Evolutionary conservation across 2,113 vertebrate species (phyloP).

Genomic region (Azemiops feae): DNA sequence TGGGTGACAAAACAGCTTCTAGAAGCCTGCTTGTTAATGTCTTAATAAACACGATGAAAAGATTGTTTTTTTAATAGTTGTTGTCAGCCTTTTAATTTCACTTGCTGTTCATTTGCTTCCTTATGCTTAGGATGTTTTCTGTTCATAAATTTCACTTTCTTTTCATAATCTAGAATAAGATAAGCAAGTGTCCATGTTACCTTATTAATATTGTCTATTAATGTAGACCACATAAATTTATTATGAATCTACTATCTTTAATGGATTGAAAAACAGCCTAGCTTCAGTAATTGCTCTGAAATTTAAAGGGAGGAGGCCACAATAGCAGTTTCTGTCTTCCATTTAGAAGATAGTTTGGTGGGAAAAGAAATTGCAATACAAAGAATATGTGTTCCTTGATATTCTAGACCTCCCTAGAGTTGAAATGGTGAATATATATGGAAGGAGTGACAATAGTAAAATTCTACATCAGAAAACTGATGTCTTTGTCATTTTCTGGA

Average conservation of each 20-base stretch:
- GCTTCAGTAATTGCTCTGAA: not conserved
- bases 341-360: not conserved
- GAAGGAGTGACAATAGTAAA: not conserved
- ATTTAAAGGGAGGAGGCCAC: not conserved
- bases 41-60: not conserved
- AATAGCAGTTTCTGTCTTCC: not conserved
- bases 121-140: not conserved
- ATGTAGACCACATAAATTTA: not conserved
- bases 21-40: not conserved
- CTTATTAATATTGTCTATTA: not conserved
- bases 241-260: not conserved
- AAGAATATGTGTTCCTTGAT: not conserved
- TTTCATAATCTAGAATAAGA: not conserved
- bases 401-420: not conserved
- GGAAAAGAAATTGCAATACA: not conserved
- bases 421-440: not conserved
- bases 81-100: not conserved
- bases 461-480: not conserved
- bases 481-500: not conserved
- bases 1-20: not conserved
- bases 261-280: not conserved
- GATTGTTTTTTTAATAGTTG: not conserved
- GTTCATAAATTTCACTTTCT: not conserved
- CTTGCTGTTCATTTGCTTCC: not conserved
- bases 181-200: not conserved